Evolutionary conservation across 2,797 vertebrate species (phyloP), one percentile per base, ranked within the genome.

Genomic region (Rhinatrema bivittatum): DNA sequence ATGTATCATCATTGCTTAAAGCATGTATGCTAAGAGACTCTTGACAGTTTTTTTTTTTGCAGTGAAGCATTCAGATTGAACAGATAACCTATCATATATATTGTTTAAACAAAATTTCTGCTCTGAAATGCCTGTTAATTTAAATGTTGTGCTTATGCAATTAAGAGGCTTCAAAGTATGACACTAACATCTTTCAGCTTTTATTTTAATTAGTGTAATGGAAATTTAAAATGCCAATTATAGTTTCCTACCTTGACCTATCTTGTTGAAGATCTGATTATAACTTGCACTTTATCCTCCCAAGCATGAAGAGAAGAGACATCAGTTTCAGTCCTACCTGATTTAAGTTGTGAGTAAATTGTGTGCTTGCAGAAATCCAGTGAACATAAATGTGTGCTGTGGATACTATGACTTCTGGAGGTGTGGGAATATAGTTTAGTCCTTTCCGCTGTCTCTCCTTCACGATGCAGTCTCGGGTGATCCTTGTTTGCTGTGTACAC

Each of bases 271-370:
- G 29, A 22, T 79, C 72, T 73, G 68, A 46, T 36, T 72, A 79
- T 51, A 78, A 78, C 70, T 60, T 70, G 56, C 48, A 62, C 58
- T 75, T 70, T 64, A 66, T 66, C 74, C 65, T 76, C 70, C 60
- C 53, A 78, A 76, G 65, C 63, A 61, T 14, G 34, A 74, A 82
- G 65, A 77, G 57, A 68, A 77, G 76, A 79, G 27, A 65, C 61
- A 74, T 81, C 55, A 51, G 67, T 81, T 82, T 83, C 84, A 84
- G 77, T 83, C 87, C 82, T 97, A 98, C 94, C 94, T 94, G 90
- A 84, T 88, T 82, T 81, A 83, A 78, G 62, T 76, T 86, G 65
- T 60, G 58, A 74, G 62, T 82, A 81, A 87, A 87, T 89, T 87
- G 84, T 87, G 72, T 81, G 65, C 81, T 78, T 79, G 66, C 76